A percentile compares a stretch with the other conserved stretches of the same genome.
Conservation (phyloP, 1,140 invertebrate genomes). For the Neoseiulus cucumeris region DNA sequence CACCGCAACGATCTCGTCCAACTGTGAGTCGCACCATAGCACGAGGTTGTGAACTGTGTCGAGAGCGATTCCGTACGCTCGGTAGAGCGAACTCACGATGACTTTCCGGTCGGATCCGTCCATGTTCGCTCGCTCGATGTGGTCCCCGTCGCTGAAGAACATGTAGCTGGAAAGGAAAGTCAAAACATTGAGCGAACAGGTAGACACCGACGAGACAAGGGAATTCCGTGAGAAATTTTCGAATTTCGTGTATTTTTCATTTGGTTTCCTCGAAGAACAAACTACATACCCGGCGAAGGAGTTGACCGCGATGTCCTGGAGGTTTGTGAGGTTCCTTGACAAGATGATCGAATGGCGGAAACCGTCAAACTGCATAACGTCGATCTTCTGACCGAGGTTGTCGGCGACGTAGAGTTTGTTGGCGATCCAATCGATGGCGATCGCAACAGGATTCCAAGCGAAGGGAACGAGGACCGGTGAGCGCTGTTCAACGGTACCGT, state of each 20-base stretch:
- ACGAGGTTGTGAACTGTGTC: constrained; percentile 68
- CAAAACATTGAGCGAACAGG: neutral
- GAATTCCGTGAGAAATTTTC: neutral
- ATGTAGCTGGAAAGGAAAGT: constrained; percentile 36
- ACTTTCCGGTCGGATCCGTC: constrained; percentile 58
- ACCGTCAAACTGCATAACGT: constrained; percentile 71
- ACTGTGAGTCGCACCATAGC: constrained; percentile 84
- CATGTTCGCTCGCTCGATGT: constrained; percentile 70
- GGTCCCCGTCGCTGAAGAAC: constrained; percentile 82
- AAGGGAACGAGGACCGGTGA: constrained; percentile 43
- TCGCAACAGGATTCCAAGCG: constrained; percentile 61
- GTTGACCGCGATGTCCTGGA: constrained; percentile 73
- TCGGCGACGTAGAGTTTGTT: constrained; percentile 91
- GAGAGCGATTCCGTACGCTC: constrained; percentile 60
- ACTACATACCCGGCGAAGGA: constrained; percentile 50
- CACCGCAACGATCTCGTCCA: constrained; percentile 93
- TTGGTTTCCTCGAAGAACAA: neutral
- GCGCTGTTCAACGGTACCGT: neutral
- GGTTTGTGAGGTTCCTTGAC: constrained; percentile 70
- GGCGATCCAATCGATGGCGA: constrained; percentile 92
- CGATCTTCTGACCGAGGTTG: constrained; percentile 67
- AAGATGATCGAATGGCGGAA: constrained; percentile 66
- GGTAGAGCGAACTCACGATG: constrained; percentile 76
- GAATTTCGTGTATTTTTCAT: neutral
- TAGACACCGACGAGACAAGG: constrained; percentile 4